Base-by-base conservation (phyloP, 2,888 invertebrate genomes). In the Callimorpha dominula region DNA sequence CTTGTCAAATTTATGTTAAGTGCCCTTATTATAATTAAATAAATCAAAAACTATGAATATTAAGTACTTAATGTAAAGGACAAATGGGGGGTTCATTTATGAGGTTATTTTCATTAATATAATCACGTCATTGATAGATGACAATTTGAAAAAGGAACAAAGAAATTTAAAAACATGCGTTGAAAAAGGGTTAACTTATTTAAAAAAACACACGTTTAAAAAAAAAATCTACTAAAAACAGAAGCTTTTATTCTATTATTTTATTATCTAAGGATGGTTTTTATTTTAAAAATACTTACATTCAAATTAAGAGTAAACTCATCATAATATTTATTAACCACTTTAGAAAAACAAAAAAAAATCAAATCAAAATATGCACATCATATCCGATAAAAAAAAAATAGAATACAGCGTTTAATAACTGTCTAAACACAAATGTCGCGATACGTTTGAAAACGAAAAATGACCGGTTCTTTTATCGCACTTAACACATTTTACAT, bases 381-480 rank as follows among this genome's bases (percentile, higher is more conserved):
- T 15, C 43, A 54, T 49, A 9, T 57, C 20, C 14, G 4, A 62
- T 20, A n/a, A 50, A 66, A 74, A 52, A 69, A 73, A 75, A 79
- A 69, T 40, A 40, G 66, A 68, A 68, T 40, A 49, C 54, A 68
- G 52, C 62, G 72, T 74, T 49, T 50, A 60, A 68, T 42, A 71
- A 72, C 69, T 63, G 70, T 66, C 72, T 54, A 52, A 57, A 65
- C 63, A 52, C 50, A 70, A 60, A 57, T 66, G 50, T 65, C 72
- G 70, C 76, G 71, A 71, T 46, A 12, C 40, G 71, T 75, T 78
- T 73, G 54, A 62, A 50, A 62, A 73, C 73, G 54, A 60, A 17
- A 57, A 65, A 70, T 62, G 42, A 69, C 65, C 31, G 65, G 46
- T 65, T 71, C 43, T 62, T 66, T n/a, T 40, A 69, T 63, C 11